Conservation (phyloP, 2,113 vertebrate genomes). For the Vulpes vulpes region DNA sequence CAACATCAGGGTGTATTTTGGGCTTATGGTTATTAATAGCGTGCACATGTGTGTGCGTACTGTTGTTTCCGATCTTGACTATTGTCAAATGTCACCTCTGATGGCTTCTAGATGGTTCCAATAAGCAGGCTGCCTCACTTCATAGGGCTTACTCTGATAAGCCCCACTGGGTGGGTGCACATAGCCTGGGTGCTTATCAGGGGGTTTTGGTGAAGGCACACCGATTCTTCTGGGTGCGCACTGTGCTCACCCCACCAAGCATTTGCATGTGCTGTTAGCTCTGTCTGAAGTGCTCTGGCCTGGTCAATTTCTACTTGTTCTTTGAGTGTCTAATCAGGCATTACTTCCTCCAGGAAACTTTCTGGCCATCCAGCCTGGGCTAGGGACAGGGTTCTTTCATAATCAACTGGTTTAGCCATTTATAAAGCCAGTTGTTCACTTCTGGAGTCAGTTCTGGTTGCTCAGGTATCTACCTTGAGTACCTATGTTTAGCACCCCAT, state of each 20-base stretch:
- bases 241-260: neutral
- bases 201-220: neutral
- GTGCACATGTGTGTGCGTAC: neutral
- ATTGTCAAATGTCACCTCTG: constrained; percentile 10
- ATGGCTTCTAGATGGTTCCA: constrained; percentile 3
- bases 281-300: constrained; percentile 22
- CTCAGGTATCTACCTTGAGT: neutral
- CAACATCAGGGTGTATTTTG: neutral
- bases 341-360: constrained; percentile 59
- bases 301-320: neutral
- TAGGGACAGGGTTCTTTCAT: neutral
- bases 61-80: constrained; percentile 22
- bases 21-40: neutral
- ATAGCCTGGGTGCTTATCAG: neutral
- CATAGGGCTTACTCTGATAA: neutral
- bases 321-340: constrained; percentile 12
- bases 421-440: neutral
- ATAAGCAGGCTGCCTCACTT: constrained; percentile 2
- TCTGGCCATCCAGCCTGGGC: neutral
- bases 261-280: neutral
- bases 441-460: neutral
- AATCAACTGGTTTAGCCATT: neutral
- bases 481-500: neutral
- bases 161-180: neutral
- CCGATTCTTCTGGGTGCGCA: neutral